Conservation (phyloP, 2,888 invertebrate species). For the Pimpla rufipes region DNA sequence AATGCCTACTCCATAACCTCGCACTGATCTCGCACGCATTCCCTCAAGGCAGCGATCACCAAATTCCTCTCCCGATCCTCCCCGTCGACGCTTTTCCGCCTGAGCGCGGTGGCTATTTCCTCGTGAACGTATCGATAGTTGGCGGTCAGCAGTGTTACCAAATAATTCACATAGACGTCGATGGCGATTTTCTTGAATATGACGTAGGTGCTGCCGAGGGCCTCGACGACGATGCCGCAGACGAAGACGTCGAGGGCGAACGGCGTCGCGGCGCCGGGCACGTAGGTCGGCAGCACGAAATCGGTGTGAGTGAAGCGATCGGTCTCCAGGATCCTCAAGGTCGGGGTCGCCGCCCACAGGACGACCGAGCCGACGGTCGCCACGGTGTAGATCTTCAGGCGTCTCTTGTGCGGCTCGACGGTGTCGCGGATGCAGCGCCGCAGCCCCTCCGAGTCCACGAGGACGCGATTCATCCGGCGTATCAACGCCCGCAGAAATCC, state of each 20-base stretch:
- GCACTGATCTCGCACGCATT: constrained; percentile 54
- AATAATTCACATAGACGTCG: constrained; percentile 74
- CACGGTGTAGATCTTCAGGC: constrained; percentile 69
- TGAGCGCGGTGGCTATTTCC: constrained; percentile 64
- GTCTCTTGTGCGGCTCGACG: constrained; percentile 67
- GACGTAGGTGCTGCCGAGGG: constrained; percentile 42
- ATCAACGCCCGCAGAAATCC: constrained; percentile 68
- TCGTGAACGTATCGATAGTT: constrained; percentile 72
- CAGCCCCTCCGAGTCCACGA: constrained; percentile 63
- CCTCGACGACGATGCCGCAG: constrained; percentile 57
- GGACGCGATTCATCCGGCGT: constrained; percentile 64
- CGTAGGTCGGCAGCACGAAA: constrained; percentile 68
- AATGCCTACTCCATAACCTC: constrained; percentile 50
- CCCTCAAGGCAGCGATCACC: constrained; percentile 19
- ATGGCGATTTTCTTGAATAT: constrained; percentile 70
- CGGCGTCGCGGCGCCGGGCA: constrained; percentile 69
- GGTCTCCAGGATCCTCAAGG: constrained; percentile 52
- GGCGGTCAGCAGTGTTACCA: constrained; percentile 72
- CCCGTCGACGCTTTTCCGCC: neutral
- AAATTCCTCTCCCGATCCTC: neutral
- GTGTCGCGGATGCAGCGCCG: constrained; percentile 34
- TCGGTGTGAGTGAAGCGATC: constrained; percentile 70
- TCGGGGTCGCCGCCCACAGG: constrained; percentile 65
- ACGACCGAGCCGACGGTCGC: constrained; percentile 29
- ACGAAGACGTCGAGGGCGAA: constrained; percentile 66